These are phyloP conservation scores for Ochotona curzoniae DNA, from an alignment of 2,113 vertebrate species.

Conservation along the genomic window DNA sequence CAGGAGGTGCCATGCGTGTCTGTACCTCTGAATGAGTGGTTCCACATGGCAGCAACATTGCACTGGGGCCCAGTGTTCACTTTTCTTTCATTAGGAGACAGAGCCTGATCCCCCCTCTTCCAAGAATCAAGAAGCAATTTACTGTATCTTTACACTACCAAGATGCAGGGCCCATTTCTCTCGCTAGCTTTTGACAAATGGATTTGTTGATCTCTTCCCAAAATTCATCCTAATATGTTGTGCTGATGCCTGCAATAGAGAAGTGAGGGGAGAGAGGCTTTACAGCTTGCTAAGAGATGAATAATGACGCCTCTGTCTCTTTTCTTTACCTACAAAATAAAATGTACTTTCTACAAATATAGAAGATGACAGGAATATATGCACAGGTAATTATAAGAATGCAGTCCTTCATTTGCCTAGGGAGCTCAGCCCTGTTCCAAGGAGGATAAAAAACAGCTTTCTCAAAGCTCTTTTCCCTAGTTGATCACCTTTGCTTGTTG, in stretches of 20 bases:
- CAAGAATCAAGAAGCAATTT: neutral
- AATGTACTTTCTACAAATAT: conserved; percentile 43
- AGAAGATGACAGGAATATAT: conserved; percentile 59
- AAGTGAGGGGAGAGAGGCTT: neutral
- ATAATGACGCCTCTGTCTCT: conserved; percentile 32
- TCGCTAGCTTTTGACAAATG: neutral
- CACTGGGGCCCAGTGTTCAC: neutral
- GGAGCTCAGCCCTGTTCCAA: conserved; percentile 69
- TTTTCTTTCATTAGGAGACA: neutral
- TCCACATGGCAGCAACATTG: neutral
- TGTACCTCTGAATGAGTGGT: neutral
- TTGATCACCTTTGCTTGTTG: conserved; percentile 3
- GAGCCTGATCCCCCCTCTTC: neutral
- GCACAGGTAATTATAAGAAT: conserved; percentile 72
- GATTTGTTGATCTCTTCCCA: neutral
- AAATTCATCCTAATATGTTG: neutral
- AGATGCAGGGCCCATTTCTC: neutral
- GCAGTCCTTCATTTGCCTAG: conserved; percentile 56
- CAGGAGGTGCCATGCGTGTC: fast-evolving
- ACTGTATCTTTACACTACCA: neutral
- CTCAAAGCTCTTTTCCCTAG: neutral
- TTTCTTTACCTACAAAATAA: conserved; percentile 55
- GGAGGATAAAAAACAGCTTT: conserved; percentile 26
- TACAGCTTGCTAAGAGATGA: neutral
- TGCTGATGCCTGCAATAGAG: neutral